Evolutionary conservation across 2,113 vertebrate genomes (phyloP).

Genomic region (Leuciscus idus): DNA sequence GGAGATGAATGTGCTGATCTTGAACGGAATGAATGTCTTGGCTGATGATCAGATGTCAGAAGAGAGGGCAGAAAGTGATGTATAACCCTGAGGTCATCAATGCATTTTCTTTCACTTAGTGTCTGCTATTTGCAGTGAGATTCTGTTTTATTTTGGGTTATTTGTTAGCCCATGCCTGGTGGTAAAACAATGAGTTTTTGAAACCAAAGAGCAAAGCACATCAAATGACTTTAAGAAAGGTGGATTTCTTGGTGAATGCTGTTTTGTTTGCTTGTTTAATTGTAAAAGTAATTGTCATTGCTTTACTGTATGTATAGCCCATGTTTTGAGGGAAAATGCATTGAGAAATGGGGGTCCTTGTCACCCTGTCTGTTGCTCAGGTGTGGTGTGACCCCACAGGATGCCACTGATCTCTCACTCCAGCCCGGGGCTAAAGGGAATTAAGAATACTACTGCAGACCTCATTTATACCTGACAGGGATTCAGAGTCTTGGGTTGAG

Average conservation of each 20-base stretch:
- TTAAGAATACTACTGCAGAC: constrained; percentile 66
- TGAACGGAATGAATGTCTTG: constrained; percentile 8
- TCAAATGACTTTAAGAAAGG: not conserved
- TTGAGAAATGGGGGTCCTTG: not conserved
- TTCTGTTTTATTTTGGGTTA: not conserved
- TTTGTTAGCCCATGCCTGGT: not conserved
- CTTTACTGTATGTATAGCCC: not conserved
- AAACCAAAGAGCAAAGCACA: not conserved
- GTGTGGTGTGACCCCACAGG: constrained; percentile 64
- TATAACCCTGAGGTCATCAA: constrained; percentile 26
- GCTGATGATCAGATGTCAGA: constrained; percentile 25
- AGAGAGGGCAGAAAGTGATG: constrained; percentile 21
- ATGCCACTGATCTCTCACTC: constrained; percentile 67
- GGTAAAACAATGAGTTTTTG: not conserved
- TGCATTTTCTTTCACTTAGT: constrained; percentile 3
- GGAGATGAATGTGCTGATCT: constrained; percentile 26
- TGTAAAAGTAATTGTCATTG: not conserved
- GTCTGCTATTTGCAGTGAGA: not conserved
- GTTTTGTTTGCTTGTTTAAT: not conserved
- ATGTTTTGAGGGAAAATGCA: not conserved
- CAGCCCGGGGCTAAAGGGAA: constrained; percentile 65
- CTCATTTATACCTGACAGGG: constrained; percentile 75
- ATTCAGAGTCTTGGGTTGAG: constrained; percentile 63
- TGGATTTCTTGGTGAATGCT: not conserved
- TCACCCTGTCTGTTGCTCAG: constrained; percentile 62